phyloP scores from a whole-genome alignment of 1,140 invertebrate species.

The Diuraphis noxia region DNA sequence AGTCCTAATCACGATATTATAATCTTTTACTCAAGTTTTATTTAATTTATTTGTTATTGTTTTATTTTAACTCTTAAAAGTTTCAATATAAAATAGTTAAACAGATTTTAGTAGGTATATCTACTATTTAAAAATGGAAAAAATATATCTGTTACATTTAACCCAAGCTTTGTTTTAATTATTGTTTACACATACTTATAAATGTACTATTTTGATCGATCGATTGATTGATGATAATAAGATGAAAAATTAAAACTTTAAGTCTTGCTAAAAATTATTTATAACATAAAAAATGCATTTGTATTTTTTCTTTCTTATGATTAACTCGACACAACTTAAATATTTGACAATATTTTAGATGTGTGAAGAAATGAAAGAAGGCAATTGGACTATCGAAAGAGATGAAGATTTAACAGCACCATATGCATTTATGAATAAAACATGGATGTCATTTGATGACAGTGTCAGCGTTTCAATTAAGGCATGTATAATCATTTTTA shows the following conservation, averaged over 20 bases:
- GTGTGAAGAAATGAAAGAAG: slow-evolving; percentile 66
- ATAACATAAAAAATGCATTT: background rate
- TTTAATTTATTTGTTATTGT: background rate
- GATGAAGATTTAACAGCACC: slow-evolving; percentile 79
- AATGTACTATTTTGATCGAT: background rate
- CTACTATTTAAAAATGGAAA: background rate
- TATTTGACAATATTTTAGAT: slow-evolving; percentile 60
- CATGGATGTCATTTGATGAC: slow-evolving; percentile 81
- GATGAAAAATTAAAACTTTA: background rate
- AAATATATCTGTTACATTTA: background rate
- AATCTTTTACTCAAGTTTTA: background rate
- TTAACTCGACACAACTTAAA: background rate
- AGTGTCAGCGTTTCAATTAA: slow-evolving; percentile 73
- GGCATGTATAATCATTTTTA: slow-evolving; percentile 60
- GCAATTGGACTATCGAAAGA: slow-evolving; percentile 74
- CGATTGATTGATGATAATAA: background rate
- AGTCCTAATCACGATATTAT: background rate
- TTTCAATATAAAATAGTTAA: background rate
- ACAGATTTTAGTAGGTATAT: background rate
- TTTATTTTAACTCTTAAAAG: background rate
- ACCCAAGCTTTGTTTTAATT: background rate
- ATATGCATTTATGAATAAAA: slow-evolving; percentile 72
- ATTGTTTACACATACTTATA: background rate
- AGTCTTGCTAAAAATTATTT: background rate
- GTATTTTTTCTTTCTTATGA: background rate